These are phyloP conservation scores for Drosophila virilis DNA, from an alignment of 1,140 invertebrate genomes.

Conservation along the genomic window DNA sequence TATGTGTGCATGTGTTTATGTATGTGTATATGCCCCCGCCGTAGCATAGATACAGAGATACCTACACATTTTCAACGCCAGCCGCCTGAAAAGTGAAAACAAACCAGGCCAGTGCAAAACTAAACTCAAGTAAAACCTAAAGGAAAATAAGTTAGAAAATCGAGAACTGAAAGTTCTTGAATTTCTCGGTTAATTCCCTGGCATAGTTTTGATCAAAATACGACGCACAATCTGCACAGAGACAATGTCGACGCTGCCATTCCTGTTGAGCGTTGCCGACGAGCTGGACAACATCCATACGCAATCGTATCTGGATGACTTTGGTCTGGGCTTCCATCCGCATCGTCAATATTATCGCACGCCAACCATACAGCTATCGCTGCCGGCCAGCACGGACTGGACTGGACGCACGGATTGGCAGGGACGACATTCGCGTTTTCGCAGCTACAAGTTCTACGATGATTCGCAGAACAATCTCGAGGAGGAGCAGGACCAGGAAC, in stretches of 20 bases:
- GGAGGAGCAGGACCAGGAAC: conserved; percentile 40
- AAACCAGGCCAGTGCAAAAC: conserved; percentile 26
- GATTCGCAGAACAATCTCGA: conserved; percentile 75
- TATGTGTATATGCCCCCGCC: conserved; percentile 21
- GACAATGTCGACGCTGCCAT: conserved; percentile 82
- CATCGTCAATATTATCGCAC: conserved; percentile 81
- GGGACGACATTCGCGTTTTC: conserved; percentile 63
- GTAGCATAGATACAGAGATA: conserved; percentile 67
- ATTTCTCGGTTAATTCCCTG: not conserved
- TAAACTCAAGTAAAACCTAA: conserved; percentile 10
- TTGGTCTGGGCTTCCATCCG: conserved; percentile 82
- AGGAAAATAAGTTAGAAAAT: not conserved
- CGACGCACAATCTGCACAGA: conserved; percentile 39
- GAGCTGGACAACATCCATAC: conserved; percentile 83
- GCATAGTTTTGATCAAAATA: conserved; percentile 9
- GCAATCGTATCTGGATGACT: conserved; percentile 82
- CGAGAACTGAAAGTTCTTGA: not conserved
- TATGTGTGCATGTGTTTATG: conserved; percentile 2
- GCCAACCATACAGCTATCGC: conserved; percentile 77
- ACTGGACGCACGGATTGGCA: conserved; percentile 54
- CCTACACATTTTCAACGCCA: conserved; percentile 42
- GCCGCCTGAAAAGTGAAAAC: conserved; percentile 57
- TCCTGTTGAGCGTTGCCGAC: conserved; percentile 80
- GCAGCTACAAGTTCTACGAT: conserved; percentile 75
- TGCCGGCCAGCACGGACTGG: conserved; percentile 81